phyloP scores from a whole-genome alignment of 2,888 invertebrate genomes.

The Oasisia sp. region DNA sequence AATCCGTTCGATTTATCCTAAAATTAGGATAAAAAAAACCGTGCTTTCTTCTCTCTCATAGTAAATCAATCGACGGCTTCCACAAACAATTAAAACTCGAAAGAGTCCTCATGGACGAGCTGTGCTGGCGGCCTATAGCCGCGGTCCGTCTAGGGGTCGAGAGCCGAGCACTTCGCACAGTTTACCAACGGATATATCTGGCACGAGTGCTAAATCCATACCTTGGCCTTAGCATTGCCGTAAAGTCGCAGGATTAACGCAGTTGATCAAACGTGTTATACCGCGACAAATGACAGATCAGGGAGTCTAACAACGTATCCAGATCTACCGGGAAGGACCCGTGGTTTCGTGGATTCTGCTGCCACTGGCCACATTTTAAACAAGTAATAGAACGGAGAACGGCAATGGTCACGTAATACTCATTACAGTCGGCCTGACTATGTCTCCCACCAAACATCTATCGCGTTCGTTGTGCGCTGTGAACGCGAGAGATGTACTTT shows the following conservation, averaged over 20 bases:
- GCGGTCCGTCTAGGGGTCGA: background rate
- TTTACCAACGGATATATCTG: constrained; percentile 10
- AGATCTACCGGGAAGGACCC: background rate
- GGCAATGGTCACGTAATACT: background rate
- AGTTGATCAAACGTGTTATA: background rate
- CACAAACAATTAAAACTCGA: background rate
- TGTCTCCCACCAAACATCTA: no score
- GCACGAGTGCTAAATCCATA: background rate
- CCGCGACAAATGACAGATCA: background rate
- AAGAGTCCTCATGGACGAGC: background rate
- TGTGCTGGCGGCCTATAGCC: background rate
- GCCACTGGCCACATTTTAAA: background rate
- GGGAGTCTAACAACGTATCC: background rate
- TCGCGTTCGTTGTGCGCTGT: no score
- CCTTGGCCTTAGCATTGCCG: background rate
- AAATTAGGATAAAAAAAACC: background rate
- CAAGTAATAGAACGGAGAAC: background rate
- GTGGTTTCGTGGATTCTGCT: background rate
- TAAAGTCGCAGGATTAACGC: background rate
- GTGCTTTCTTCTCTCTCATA: background rate
- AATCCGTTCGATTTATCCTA: background rate
- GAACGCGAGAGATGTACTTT: no score
- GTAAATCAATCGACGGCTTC: background rate
- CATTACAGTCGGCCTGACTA: no score
- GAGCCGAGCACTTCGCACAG: background rate